phyloP scores from a whole-genome alignment of 2,888 invertebrate species.

The Calliphora vomitoria region DNA sequence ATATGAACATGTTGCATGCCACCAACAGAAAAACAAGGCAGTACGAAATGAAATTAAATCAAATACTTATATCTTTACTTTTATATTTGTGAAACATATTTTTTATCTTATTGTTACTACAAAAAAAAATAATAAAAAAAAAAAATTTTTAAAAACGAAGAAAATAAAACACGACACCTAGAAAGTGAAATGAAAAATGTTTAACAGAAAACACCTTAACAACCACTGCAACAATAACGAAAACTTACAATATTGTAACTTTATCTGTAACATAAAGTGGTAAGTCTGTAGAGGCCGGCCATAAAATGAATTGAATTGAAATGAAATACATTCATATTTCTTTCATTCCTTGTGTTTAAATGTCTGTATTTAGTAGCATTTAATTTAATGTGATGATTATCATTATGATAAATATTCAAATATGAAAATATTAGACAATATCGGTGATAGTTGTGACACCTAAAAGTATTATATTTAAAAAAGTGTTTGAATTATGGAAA shows the following conservation, averaged over 20 bases:
- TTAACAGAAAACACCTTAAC: slow-evolving; percentile 58
- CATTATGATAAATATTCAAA: slow-evolving; percentile 50
- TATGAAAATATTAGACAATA: slow-evolving; percentile 17
- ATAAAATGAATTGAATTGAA: slow-evolving; percentile 40
- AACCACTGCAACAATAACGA: slow-evolving; percentile 22
- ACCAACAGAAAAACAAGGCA: slow-evolving; percentile 42
- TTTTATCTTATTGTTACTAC: slow-evolving; percentile 19
- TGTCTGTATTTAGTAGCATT: slow-evolving; percentile 39
- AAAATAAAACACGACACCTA: slow-evolving; percentile 51
- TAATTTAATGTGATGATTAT: slow-evolving; percentile 49
- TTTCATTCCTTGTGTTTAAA: slow-evolving; percentile 6
- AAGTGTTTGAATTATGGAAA: too few relatives aligned
- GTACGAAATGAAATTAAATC: slow-evolving; percentile 58
- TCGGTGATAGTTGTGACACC: slow-evolving; percentile 35
- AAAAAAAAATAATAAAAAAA: too few relatives aligned
- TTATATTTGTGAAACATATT: slow-evolving; percentile 33
- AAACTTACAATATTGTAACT: slow-evolving; percentile 14
- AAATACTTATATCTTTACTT: slow-evolving; percentile 44
- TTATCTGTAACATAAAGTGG: slow-evolving; percentile 24
- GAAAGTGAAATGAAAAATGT: slow-evolving; percentile 68
- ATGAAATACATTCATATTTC: slow-evolving; percentile 39
- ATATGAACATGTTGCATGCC: slow-evolving; percentile 59
- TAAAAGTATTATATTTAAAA: slow-evolving; percentile 24
- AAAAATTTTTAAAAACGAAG: neutral
- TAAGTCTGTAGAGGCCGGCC: slow-evolving; percentile 1